Evolutionary conservation across 2,797 vertebrate genomes (phyloP), one percentile per base, ranked within the genome.

Genomic region (Pangasius sanitwongsei): DNA sequence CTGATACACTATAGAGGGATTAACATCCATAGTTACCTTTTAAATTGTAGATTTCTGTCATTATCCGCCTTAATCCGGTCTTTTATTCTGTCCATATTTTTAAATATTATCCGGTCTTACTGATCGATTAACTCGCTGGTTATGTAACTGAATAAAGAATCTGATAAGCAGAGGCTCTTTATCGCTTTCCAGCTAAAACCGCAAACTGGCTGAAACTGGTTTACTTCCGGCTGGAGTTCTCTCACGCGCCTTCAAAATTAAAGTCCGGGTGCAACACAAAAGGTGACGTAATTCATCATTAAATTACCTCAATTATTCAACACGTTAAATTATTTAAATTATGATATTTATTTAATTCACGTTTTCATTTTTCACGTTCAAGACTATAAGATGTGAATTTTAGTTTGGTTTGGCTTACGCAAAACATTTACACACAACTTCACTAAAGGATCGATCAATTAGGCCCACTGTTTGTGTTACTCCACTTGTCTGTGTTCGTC

Each of bases 21-120:
- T 53, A 0, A 55, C 55, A 82, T 15, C 0, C 5, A 34, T 25
- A 50, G 0, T 13, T 93, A 96, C 96, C 96, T 96, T 97, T 96
- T 96, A 91, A 96, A 95, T 34, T 94, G 93, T 86, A 57, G 77
- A 72, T 93, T 95, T 94, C 91, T 94, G 91, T 95, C 90, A 63
- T 93, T 93, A 55, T 94, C 93, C 91, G 92, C 89, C 87, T 92
- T 94, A 63, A 89, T 57, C 3, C 83, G 86, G 77, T 91, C 92
- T 88, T 91, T 93, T 59, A 87, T 91, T 93, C 93, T 94, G 70
- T 92, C 94, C 96, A 97, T 97, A 87, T 83, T 93, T 90, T 0
- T 44, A 28, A 12, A 72, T 77, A 57, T 86, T 55, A 65, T 4
- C 25, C 6, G 59, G 37, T 11, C 31, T 80, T 75, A 31, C 37